Conservation (phyloP, 2,888 invertebrate genomes). For the Nomada goodeniana region DNA sequence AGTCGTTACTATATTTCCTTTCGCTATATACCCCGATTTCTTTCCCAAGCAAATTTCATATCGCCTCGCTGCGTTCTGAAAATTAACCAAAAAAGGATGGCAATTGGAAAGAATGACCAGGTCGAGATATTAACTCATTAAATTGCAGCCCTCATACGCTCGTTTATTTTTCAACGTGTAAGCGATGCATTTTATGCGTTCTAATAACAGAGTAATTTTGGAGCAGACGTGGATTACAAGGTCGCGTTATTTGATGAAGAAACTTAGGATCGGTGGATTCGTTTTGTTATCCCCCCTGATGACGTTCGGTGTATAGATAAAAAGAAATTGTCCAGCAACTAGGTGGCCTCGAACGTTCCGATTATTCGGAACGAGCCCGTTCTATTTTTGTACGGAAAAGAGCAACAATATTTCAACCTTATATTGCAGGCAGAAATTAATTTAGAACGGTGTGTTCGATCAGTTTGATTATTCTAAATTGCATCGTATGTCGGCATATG, state of each 20-base stretch:
- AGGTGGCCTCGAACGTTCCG: background rate
- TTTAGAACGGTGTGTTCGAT: slow-evolving; percentile 6
- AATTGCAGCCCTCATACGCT: background rate
- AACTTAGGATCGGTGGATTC: background rate
- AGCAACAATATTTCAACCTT: background rate
- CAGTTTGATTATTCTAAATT: background rate
- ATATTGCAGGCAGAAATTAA: background rate
- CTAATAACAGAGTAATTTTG: slow-evolving; percentile 14
- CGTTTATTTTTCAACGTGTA: background rate
- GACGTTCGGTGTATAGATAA: background rate
- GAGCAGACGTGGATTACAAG: slow-evolving; percentile 4
- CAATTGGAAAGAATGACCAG: background rate
- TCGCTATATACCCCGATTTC: no score
- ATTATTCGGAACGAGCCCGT: slow-evolving; percentile 1
- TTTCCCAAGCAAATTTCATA: no score
- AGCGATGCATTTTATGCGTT: slow-evolving; percentile 8
- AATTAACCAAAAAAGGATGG: background rate
- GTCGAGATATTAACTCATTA: background rate
- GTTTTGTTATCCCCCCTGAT: background rate
- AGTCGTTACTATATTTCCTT: no score
- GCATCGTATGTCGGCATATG: background rate
- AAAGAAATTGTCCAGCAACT: background rate
- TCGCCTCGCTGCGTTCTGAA: background rate
- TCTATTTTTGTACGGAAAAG: background rate
- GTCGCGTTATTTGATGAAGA: background rate